Evolutionary conservation across 92 coral and sea anemone species (phyloP), one percentile per base, ranked within the genome.

Genomic region (Diadumene lineata): DNA sequence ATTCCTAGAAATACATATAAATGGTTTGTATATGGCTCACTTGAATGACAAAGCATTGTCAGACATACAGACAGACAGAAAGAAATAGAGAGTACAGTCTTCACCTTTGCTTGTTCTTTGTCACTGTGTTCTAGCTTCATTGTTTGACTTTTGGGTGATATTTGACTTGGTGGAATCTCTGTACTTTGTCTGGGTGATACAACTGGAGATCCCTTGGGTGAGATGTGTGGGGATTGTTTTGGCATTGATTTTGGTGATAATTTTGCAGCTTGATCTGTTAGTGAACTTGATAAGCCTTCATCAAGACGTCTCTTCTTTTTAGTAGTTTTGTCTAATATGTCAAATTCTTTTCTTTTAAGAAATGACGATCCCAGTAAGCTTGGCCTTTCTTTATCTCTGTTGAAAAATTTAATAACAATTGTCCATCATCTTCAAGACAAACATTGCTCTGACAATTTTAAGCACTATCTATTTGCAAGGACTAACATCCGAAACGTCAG

Each of bases 181-280:
- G 76, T 9, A 31, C 72, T 72, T 11, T 43, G 60, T 13, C 55
- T 27, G 28, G 87, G 83, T 33, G 87, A 81, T 10, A 82, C 32
- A n/a, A 27, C 34, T 22, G 79, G 66, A 34, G 66, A 27, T 30
- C 58, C 82, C 25, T 66, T 63, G 23, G 88, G 84, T 50, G 88
- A 84, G 70, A 46, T 71, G 64, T 67, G 76, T 18, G 90, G 86
- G 21, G 86, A 85, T 34, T 43, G 32, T 56, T 61, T 79, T 60
- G 80, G 73, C 0, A 69, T 44, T 15, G 29, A 29, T 69, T 38
- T 85, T 10, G 70, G 76, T 3, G 80, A 56, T 31, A 70, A 31
- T 28, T 19, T 1, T 3, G n/a, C 4, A 7, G 25, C 18, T 66
- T 76, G 73, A 56, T 55, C 81, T 19, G 65, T 32, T 19, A 55